Evolutionary conservation across 2,888 invertebrate genomes (phyloP).

Genomic region (Diabrotica balteata): DNA sequence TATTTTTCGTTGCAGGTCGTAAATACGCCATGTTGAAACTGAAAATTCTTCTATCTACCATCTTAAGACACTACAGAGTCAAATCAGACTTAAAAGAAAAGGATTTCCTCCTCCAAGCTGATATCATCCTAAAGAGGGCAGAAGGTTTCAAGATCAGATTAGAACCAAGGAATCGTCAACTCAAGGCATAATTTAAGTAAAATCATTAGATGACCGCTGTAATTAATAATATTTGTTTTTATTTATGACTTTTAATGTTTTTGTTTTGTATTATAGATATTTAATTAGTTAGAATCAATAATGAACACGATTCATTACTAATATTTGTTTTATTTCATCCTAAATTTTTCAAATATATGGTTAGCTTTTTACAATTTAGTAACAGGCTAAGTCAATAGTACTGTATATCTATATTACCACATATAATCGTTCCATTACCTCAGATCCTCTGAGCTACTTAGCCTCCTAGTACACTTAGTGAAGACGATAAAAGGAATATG

Average conservation of each 20-base stretch:
- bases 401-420: too few species aligned
- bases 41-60: slow-evolving; percentile 75
- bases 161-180: slow-evolving; percentile 66
- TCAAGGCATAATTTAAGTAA: slow-evolving; percentile 25
- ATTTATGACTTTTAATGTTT: slow-evolving; percentile 23
- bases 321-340: slow-evolving; percentile 17
- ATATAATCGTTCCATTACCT: too few species aligned
- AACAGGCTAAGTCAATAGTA: too few species aligned
- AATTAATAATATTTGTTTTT: slow-evolving; percentile 21
- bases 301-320: slow-evolving; percentile 32
- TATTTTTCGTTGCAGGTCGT: slow-evolving; percentile 62
- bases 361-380: too few species aligned
- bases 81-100: slow-evolving; percentile 70
- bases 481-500: too few species aligned
- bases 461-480: too few species aligned
- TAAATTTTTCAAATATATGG: too few species aligned
- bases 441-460: too few species aligned
- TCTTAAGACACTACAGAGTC: slow-evolving; percentile 72
- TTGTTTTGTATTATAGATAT: slow-evolving; percentile 21
- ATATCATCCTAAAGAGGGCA: slow-evolving; percentile 76
- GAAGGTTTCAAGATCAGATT: slow-evolving; percentile 78
- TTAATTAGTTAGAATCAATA: slow-evolving; percentile 21
- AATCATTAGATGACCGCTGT: neutral
- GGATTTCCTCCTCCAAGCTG: slow-evolving; percentile 73
- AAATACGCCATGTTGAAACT: slow-evolving; percentile 83